phyloP scores from a whole-genome alignment of 2,797 vertebrate genomes.

The Chloroceryle inda region DNA sequence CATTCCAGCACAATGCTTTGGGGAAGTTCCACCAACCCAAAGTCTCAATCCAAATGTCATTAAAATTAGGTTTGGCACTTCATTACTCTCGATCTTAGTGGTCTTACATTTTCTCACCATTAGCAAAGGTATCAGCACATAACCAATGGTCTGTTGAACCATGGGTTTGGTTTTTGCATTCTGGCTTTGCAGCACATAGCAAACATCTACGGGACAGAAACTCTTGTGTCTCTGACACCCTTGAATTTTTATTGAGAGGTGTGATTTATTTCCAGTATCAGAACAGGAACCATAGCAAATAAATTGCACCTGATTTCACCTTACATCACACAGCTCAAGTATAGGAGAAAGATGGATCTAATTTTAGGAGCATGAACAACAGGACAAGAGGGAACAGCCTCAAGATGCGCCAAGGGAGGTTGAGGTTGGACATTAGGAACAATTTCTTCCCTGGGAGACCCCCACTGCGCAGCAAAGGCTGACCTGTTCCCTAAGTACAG shows the following conservation, averaged over 20 bases:
- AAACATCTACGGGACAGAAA: background rate
- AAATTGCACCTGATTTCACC: background rate
- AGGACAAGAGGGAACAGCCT: background rate
- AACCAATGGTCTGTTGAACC: fast-evolving
- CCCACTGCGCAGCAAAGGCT: background rate
- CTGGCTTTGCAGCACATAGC: background rate
- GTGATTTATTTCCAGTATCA: background rate
- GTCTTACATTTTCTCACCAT: background rate
- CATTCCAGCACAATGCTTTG: background rate
- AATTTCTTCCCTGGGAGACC: background rate
- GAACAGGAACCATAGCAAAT: background rate
- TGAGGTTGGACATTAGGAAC: background rate
- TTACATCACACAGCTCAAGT: background rate
- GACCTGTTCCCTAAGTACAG: background rate
- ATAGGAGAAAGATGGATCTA: background rate
- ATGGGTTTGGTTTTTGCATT: background rate
- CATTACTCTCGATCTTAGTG: background rate
- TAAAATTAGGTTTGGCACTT: background rate
- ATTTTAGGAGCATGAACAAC: background rate
- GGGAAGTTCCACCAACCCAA: background rate
- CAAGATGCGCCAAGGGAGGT: background rate
- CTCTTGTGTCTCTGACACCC: fast-evolving
- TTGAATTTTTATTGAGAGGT: background rate
- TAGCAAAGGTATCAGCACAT: background rate
- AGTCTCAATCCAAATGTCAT: background rate